Conservation (phyloP, 2,113 vertebrate species). For the Fregata magnificens region DNA sequence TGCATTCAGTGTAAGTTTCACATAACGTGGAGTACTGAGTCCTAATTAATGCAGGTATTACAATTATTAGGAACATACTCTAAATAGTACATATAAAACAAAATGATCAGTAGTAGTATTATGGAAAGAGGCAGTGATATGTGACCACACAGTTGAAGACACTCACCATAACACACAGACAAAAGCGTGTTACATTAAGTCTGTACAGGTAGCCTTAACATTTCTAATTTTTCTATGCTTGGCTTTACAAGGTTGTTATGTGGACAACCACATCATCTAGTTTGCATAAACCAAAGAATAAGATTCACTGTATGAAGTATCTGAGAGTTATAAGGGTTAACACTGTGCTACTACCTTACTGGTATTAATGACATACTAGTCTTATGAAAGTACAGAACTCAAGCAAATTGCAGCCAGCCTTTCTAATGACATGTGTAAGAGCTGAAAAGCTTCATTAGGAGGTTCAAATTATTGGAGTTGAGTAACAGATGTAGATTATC, state of each 20-base stretch:
- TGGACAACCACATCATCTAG: background rate
- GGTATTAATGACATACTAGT: background rate
- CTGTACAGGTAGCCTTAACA: background rate
- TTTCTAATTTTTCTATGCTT: background rate
- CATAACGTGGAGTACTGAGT: background rate
- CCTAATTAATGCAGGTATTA: background rate
- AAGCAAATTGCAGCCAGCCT: background rate
- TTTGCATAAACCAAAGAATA: background rate
- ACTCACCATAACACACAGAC: background rate
- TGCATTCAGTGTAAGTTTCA: background rate
- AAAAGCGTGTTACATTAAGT: background rate
- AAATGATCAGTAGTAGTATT: background rate
- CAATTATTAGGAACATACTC: background rate
- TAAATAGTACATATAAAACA: background rate
- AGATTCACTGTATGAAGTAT: background rate
- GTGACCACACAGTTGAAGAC: background rate
- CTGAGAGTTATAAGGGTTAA: background rate
- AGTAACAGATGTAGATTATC: background rate
- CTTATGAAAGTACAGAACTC: background rate
- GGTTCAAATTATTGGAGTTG: background rate
- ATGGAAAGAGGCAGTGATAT: slow-evolving; percentile 1
- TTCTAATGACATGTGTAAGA: background rate
- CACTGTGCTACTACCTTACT: background rate
- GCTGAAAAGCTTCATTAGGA: background rate
- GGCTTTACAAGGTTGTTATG: background rate